Evolutionary conservation across 2,797 vertebrate species (phyloP), one percentile per base, ranked within the genome.

Genomic region (Poecile montanus): DNA sequence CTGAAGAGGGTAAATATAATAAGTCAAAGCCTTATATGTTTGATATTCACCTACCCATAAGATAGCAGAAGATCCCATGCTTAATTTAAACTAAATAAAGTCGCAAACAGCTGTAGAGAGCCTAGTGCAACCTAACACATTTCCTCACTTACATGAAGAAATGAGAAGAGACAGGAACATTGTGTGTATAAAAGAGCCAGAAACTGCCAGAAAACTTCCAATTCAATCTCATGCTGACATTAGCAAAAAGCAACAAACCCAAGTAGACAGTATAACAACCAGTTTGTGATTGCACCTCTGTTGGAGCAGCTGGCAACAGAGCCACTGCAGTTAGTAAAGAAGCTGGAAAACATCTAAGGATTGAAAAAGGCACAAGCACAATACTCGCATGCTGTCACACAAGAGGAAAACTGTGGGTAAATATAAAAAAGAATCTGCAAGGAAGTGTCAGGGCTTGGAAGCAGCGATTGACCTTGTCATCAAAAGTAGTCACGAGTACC

Each of bases 131-230:
- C 53, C 15, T 5, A 73, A 71, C 30, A 68, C 54, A 72, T 74
- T 91, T 89, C 58, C 25, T 94, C 57, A 36, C 36, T 93, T 78
- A 85, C 63, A 48, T 18, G 50, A 85, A 83, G 61, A 77, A 89
- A 95, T 95, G 40, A 94, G 78, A 95, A 95, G 72, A 90, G 93
- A 94, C 86, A 85, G 68, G 68, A 91, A 66, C n/a, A 75, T 3
- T 34, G 18, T 78, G 50, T 40, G 20, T 51, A 68, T 85, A 91
- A 93, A 89, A 80, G 44, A 68, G 9, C 21, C 44, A 92, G 91
- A 93, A 94, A 92, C 81, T 45, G 42, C 58, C 87, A 89, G 89
- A 95, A 93, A 92, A 68, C 57, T 91, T 95, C 87, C 75, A 93
- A 36, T 93, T 93, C 81, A 80, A 77, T 85, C 72, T 45, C 68